Evolutionary conservation across 2,797 vertebrate genomes (phyloP), one percentile per base, ranked within the genome.

Genomic region (Linurgus olivaceus): DNA sequence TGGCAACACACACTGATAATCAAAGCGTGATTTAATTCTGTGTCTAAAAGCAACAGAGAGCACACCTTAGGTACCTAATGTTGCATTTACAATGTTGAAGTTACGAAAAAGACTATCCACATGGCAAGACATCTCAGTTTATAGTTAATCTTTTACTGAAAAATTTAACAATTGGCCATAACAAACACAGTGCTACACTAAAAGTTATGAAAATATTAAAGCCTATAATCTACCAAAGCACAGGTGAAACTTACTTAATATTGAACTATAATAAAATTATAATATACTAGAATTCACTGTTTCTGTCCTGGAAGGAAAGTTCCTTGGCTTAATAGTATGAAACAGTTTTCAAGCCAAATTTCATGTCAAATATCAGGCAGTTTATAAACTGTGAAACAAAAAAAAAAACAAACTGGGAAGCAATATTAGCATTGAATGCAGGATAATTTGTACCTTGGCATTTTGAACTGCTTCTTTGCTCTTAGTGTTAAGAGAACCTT

Each of bases 251-350:
- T 47, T 94, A 93, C 47, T 96, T 95, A 91, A 90, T 95, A 95
- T 15, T 94, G 71, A 88, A n/a, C 50, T 78, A n/a, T 75, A 95
- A 94, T 78, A 75, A 42, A 94, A 92, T 97, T 79, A 82, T 11
- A 93, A 79, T 93, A 89, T 78, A 71, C 73, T 61, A 95, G 72
- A 97, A 96, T 90, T 93, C 97, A 97, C 66, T 84, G 66, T 84
- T 97, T 96, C 91, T 78, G 94, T 81, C 62, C 88, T 93, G 83
- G 81, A 96, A 96, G 88, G 72, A 96, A 96, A 95, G 45, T 47
- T 86, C 81, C 33, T 95, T 76, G 90, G 89, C 88, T 93, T 93
- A 89, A 74, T 42, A 84, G 54, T 77, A 57, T 90, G 91, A 97
- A 97, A 95, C 76, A 81, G 90, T 73, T 94, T 74, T 73, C 45